Evolutionary conservation across 2,797 vertebrate genomes (phyloP).

Genomic region (Acestrorhynchus altus): DNA sequence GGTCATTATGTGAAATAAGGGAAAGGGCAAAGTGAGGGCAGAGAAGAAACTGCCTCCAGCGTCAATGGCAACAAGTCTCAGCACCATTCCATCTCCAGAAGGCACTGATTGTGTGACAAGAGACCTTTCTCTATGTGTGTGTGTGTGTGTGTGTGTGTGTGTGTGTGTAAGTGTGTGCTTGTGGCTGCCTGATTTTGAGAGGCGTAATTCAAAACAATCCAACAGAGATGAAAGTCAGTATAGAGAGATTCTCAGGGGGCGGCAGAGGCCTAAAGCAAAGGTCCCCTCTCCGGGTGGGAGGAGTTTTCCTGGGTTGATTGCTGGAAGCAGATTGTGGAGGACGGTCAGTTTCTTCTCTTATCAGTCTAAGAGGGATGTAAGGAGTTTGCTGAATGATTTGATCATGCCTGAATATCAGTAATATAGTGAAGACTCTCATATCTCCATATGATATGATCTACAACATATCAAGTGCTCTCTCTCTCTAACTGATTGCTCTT

Average conservation of each 20-base stretch:
- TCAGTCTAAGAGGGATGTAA: constrained; percentile 23
- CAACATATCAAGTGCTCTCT: constrained; percentile 20
- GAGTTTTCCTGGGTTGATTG: constrained; percentile 36
- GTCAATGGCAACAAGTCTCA: constrained; percentile 36
- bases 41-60: constrained; percentile 31
- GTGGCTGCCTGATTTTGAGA: constrained; percentile 28
- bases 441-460: constrained; percentile 32
- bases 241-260: constrained; percentile 27
- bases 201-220: constrained; percentile 47
- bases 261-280: constrained; percentile 29
- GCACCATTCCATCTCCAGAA: constrained; percentile 19
- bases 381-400: constrained; percentile 7
- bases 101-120: constrained; percentile 20
- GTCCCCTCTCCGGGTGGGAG: constrained; percentile 30
- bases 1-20: not conserved
- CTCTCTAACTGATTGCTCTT: constrained; percentile 35
- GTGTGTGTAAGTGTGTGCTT: not conserved
- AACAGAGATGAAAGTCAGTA: constrained; percentile 50
- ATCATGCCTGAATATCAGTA: constrained; percentile 33
- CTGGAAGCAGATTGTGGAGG: constrained; percentile 23
- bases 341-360: constrained; percentile 48
- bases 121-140: constrained; percentile 3
- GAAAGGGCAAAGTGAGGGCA: constrained; percentile 26
- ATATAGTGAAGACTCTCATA: not conserved
- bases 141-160: constrained; percentile 7